phyloP scores from a whole-genome alignment of 1,140 invertebrate genomes.

The Stegodyphus mimosarum region DNA sequence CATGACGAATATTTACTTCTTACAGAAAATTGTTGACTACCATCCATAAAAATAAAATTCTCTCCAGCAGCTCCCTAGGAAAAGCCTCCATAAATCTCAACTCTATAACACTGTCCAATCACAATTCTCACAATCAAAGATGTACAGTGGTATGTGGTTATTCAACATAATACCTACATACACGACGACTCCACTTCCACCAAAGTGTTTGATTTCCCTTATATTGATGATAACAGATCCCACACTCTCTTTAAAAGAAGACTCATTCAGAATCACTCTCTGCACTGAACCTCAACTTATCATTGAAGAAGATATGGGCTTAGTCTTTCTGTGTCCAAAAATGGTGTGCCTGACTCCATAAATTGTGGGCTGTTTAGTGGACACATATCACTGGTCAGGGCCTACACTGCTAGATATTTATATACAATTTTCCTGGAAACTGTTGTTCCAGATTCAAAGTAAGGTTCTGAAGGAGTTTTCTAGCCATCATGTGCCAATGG shows the following conservation, averaged over 20 bases:
- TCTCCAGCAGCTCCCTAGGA: background rate
- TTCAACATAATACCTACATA: background rate
- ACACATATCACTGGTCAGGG: too few relatives aligned
- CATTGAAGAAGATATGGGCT: background rate
- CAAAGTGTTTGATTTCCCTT: background rate
- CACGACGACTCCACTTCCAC: background rate
- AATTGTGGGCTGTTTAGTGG: too few relatives aligned
- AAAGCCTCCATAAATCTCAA: background rate
- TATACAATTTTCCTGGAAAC: too few relatives aligned
- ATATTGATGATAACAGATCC: background rate
- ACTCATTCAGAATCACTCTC: slow-evolving; percentile 65
- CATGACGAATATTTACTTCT: background rate
- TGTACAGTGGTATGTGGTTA: background rate
- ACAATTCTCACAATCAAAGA: background rate
- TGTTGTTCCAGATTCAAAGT: too few relatives aligned
- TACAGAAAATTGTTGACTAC: background rate
- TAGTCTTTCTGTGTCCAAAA: background rate
- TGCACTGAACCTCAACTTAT: slow-evolving; percentile 21
- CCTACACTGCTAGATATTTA: too few relatives aligned
- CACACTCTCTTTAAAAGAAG: background rate
- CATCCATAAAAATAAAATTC: background rate
- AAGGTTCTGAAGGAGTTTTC: too few relatives aligned
- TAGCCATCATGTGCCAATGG: too few relatives aligned
- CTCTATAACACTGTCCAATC: background rate
- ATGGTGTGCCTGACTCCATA: background rate